Percentiles rank a stretch among this genome's conserved stretches.
These are phyloP conservation scores for Periparus ater DNA, from an alignment of 2,797 vertebrate species.

Conservation along the genomic window DNA sequence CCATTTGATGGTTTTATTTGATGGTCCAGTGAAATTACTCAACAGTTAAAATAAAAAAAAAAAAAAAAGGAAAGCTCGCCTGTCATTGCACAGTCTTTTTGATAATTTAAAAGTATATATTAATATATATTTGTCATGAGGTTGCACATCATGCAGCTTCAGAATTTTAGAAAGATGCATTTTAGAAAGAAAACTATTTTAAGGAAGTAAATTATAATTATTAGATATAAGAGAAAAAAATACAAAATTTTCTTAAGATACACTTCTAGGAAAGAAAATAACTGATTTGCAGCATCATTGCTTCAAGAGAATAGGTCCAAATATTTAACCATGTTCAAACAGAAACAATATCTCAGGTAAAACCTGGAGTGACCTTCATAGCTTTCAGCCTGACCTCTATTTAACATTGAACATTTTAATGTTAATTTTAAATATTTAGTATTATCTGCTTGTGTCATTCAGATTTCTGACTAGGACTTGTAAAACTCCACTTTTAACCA, in stretches of 20 bases:
- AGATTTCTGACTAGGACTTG: background rate
- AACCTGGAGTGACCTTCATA: background rate
- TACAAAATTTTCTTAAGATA: background rate
- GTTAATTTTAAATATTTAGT: background rate
- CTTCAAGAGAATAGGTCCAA: background rate
- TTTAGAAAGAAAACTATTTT: background rate
- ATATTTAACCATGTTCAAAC: background rate
- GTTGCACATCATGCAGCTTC: background rate
- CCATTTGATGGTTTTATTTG: background rate
- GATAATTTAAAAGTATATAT: background rate
- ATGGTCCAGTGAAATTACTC: background rate
- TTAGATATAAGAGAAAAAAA: background rate
- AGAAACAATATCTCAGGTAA: background rate
- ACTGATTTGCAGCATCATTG: background rate
- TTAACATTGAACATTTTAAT: background rate
- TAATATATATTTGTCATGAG: background rate
- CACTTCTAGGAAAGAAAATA: background rate
- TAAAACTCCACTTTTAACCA: background rate
- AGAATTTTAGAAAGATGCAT: background rate
- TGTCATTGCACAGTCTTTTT: background rate
- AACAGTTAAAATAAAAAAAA: background rate
- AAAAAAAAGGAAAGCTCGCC: accelerated
- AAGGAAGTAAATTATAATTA: background rate
- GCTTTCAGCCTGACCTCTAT: background rate
- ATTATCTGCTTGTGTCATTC: background rate